Evolutionary conservation across 1,140 invertebrate species (phyloP).

Genomic region (Eumaeus atala): DNA sequence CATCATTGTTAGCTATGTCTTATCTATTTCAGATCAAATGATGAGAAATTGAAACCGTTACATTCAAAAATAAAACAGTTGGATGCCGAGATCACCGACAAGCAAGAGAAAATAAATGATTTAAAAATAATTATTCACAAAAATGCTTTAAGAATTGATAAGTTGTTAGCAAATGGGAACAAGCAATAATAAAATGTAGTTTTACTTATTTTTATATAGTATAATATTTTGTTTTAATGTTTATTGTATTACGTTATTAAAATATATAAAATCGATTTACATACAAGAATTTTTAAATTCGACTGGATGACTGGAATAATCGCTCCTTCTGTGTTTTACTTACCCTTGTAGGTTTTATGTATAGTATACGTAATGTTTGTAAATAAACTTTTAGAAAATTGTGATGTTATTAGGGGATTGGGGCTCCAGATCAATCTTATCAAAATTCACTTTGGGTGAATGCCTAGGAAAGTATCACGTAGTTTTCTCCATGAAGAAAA

Average conservation of each 20-base stretch:
- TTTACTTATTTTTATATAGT: conserved; percentile 5
- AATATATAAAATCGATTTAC: not conserved
- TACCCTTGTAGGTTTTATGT: too few species aligned
- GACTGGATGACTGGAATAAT: too few species aligned
- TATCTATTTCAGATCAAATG: conserved; percentile 40
- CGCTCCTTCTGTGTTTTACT: too few species aligned
- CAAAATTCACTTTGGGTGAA: too few species aligned
- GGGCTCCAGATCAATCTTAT: too few species aligned
- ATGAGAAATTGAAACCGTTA: conserved; percentile 46
- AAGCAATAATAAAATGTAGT: conserved; percentile 38
- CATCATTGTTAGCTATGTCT: too few species aligned
- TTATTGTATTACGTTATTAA: not conserved
- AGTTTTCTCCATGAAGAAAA: too few species aligned
- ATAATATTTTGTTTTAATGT: not conserved
- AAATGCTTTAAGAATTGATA: conserved; percentile 55
- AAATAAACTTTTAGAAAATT: too few species aligned
- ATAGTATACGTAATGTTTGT: too few species aligned
- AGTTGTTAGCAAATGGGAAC: conserved; percentile 45
- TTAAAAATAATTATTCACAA: conserved; percentile 57
- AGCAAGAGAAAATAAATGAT: conserved; percentile 59
- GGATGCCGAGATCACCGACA: conserved; percentile 48
- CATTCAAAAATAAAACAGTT: conserved; percentile 51
- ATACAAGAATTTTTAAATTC: too few species aligned
- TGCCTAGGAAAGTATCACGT: too few species aligned
- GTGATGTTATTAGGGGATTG: too few species aligned